Conservation (phyloP, 2,113 vertebrate genomes). For the Crotalus helleri region DNA sequence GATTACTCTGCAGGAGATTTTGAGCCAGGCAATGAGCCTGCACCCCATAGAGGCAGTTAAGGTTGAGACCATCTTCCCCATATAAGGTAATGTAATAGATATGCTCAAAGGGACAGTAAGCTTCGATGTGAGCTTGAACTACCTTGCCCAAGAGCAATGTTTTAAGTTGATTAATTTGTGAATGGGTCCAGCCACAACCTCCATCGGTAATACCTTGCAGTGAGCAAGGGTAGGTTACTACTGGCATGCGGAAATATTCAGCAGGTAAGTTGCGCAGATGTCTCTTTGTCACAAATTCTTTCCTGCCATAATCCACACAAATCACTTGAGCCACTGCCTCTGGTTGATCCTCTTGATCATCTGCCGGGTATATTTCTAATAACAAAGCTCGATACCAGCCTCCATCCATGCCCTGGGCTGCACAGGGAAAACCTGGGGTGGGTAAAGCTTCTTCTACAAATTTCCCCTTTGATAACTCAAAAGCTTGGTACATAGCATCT, state of each 20-base stretch:
- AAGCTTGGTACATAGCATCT: constrained; percentile 72
- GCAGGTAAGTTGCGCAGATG: constrained; percentile 74
- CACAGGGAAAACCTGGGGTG: constrained; percentile 82
- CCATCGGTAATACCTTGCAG: constrained; percentile 80
- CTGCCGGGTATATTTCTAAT: constrained; percentile 70
- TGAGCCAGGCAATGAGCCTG: constrained; percentile 64
- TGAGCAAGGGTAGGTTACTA: constrained; percentile 86
- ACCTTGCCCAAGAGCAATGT: constrained; percentile 74
- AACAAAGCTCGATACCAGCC: constrained; percentile 87
- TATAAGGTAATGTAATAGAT: constrained; percentile 85
- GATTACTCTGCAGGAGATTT: constrained; percentile 25
- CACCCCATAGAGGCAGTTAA: constrained; percentile 78
- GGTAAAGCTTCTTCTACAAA: constrained; percentile 49
- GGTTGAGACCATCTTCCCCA: constrained; percentile 75
- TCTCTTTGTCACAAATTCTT: constrained; percentile 74
- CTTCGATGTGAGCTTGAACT: constrained; percentile 80
- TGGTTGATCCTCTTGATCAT: constrained; percentile 7
- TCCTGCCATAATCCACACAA: constrained; percentile 86
- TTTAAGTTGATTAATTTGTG: constrained; percentile 74
- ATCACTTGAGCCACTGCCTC: constrained; percentile 78
- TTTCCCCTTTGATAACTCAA: constrained; percentile 24
- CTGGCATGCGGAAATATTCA: constrained; percentile 87
- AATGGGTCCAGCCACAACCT: constrained; percentile 77
- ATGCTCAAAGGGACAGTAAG: constrained; percentile 83
- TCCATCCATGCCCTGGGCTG: constrained; percentile 80